These are phyloP conservation scores for Drosophila bipectinata DNA, from an alignment of 1,140 invertebrate genomes.

Conservation along the genomic window DNA sequence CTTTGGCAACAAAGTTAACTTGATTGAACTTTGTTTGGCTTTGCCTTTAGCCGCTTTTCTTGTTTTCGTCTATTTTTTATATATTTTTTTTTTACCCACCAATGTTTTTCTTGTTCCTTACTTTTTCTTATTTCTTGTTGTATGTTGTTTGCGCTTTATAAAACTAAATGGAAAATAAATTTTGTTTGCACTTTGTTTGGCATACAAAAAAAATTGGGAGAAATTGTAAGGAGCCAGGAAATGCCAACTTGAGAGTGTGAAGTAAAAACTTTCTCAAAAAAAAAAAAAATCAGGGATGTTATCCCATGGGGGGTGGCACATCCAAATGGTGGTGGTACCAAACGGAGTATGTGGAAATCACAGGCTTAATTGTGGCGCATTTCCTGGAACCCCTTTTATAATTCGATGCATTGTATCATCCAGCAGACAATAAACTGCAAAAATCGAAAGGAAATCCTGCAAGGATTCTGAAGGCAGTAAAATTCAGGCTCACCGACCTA, in stretches of 20 bases:
- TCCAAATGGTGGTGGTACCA: not conserved
- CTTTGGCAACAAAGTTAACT: constrained; percentile 81
- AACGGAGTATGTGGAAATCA: constrained; percentile 11
- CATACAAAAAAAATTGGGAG: constrained; percentile 33
- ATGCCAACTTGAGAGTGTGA: constrained; percentile 75
- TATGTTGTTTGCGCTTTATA: constrained; percentile 72
- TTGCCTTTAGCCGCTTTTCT: constrained; percentile 77
- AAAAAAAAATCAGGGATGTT: constrained; percentile 32
- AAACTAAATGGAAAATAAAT: constrained; percentile 83
- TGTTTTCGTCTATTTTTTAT: constrained; percentile 43
- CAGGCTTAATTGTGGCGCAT: constrained; percentile 67
- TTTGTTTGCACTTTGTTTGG: constrained; percentile 75
- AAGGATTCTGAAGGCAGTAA: constrained; percentile 16
- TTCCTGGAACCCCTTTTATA: constrained; percentile 61
- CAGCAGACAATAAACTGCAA: constrained; percentile 53
- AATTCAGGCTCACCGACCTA: constrained; percentile 9
- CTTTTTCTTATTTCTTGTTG: constrained; percentile 42
- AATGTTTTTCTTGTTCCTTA: constrained; percentile 30
- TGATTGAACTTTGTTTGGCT: constrained; percentile 82
- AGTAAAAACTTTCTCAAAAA: constrained; percentile 58
- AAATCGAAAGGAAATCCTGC: constrained; percentile 28
- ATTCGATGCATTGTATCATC: constrained; percentile 72
- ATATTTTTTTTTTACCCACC: constrained; percentile 32
- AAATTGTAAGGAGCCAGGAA: constrained; percentile 57
- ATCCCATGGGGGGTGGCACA: constrained; percentile 8